A percentile compares a stretch with the other conserved stretches of the same genome.
phyloP scores from a whole-genome alignment of 2,888 invertebrate species.

The Lutraria lutraria region DNA sequence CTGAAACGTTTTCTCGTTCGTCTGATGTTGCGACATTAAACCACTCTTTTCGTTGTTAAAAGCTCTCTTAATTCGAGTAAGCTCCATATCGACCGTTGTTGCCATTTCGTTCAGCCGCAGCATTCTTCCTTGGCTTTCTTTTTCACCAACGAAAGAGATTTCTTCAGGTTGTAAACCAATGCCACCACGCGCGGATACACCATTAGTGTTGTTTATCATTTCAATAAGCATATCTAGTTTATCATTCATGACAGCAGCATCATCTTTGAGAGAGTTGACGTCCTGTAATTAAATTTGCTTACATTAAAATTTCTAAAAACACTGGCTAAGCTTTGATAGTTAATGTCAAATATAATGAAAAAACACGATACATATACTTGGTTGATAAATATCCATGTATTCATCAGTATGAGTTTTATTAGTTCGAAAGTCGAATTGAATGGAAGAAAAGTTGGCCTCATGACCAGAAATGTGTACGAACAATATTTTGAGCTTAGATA shows the following conservation, averaged over 20 bases:
- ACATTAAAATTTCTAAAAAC: too few relatives aligned
- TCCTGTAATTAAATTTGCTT: background rate
- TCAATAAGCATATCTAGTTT: background rate
- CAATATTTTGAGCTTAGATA: too few relatives aligned
- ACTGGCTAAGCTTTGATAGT: too few relatives aligned
- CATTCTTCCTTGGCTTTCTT: background rate
- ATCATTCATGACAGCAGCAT: background rate
- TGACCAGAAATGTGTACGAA: too few relatives aligned
- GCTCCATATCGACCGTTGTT: background rate
- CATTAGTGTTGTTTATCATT: background rate
- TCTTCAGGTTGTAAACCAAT: background rate
- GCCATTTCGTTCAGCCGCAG: background rate
- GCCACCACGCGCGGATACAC: background rate
- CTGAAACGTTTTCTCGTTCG: background rate
- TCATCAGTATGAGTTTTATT: too few relatives aligned
- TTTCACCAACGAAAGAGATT: too few relatives aligned
- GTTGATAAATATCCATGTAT: too few relatives aligned
- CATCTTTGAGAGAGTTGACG: background rate
- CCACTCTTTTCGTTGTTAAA: background rate
- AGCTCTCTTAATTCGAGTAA: background rate
- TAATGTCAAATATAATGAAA: too few relatives aligned
- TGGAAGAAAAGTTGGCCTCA: too few relatives aligned
- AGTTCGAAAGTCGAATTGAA: too few relatives aligned
- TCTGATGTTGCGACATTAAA: background rate
- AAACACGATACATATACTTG: too few relatives aligned